Percentiles rank a stretch among this genome's conserved stretches.
phyloP scores from a whole-genome alignment of 2,797 vertebrate genomes.

The Serranus cabrilla region DNA sequence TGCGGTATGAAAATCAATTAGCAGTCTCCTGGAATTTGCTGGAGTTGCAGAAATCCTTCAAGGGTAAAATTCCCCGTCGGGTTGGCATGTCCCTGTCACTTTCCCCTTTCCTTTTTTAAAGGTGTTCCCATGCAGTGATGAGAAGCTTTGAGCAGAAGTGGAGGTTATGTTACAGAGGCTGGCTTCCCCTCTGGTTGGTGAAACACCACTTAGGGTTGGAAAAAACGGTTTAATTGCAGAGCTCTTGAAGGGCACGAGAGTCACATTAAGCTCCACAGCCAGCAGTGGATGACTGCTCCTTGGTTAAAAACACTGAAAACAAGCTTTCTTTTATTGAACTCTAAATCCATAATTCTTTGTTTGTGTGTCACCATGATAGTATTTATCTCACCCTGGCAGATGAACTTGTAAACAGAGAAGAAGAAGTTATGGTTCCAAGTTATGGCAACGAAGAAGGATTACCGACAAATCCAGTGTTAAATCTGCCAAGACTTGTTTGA shows the following conservation, averaged over 20 bases:
- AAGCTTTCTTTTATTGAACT: neutral
- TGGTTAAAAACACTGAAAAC: neutral
- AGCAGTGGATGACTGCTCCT: neutral
- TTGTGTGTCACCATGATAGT: neutral
- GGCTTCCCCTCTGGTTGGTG: neutral
- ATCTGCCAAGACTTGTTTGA: slow-evolving; percentile 15
- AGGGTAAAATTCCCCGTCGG: neutral
- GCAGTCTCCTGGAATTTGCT: neutral
- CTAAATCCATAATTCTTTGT: slow-evolving; percentile 6
- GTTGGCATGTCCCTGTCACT: neutral
- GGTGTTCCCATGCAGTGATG: neutral
- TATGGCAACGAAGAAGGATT: slow-evolving; percentile 13
- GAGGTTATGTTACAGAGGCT: neutral
- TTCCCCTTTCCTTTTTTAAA: neutral
- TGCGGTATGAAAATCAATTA: neutral
- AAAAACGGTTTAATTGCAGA: neutral
- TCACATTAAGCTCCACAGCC: neutral
- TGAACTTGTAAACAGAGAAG: neutral
- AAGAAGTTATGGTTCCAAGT: slow-evolving; percentile 19
- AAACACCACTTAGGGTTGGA: neutral
- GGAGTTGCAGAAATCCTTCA: neutral
- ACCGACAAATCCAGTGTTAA: slow-evolving; percentile 14
- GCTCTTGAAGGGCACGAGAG: neutral
- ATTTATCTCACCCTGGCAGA: slow-evolving; percentile 30
- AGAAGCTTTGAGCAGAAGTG: neutral